Percentiles rank a stretch among this genome's conserved stretches.
phyloP scores from a whole-genome alignment of 2,797 vertebrate genomes.

The Pseudopleuronectes americanus region DNA sequence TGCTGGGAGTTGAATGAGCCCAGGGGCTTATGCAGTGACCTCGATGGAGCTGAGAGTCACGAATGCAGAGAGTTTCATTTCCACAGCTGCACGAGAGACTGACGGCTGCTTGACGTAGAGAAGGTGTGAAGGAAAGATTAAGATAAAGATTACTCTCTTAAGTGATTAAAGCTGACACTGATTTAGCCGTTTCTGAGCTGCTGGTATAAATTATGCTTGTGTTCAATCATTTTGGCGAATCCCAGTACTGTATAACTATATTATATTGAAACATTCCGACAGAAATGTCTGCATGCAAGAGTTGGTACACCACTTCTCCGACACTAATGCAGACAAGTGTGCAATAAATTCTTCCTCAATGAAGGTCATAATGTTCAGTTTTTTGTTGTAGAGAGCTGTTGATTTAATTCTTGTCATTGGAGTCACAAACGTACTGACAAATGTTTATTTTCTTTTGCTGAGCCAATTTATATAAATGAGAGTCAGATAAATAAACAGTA shows the following conservation, averaged over 20 bases:
- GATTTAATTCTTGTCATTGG: no score
- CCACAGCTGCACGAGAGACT: slow-evolving; percentile 33
- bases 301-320: not conserved
- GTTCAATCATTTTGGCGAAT: not conserved
- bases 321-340: no score
- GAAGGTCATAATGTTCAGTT: no score
- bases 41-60: slow-evolving; percentile 29
- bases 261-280: not conserved
- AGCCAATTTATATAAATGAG: not conserved
- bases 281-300: not conserved
- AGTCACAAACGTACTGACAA: not conserved
- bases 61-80: slow-evolving; percentile 60
- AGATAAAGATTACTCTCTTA: not conserved
- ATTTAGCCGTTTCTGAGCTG: not conserved
- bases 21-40: slow-evolving; percentile 38
- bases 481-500: not conserved
- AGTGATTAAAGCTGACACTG: not conserved
- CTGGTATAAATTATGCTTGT: not conserved
- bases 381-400: no score
- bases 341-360: no score
- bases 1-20: slow-evolving; percentile 30
- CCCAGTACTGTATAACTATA: not conserved
- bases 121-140: slow-evolving; percentile 1
- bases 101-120: slow-evolving; percentile 28
- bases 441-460: not conserved